Base-by-base conservation (phyloP, 2,888 invertebrate species). In the Gibbula magus region DNA sequence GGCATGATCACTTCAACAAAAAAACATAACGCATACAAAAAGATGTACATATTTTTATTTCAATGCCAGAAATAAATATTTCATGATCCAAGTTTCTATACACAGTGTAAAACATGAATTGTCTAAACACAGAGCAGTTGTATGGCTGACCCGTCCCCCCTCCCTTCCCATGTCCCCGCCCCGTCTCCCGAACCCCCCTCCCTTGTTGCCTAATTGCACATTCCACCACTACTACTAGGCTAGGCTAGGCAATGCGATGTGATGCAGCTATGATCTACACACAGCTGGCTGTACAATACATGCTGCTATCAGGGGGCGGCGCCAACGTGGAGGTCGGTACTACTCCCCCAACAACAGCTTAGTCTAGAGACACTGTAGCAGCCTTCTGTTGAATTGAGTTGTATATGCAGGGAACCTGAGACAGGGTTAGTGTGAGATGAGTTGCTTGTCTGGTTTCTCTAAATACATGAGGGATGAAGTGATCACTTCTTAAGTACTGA, bases 11-110 rank as follows among this genome's bases (percentile, higher is more conserved):
- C 25, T 20, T 67, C 16, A 25, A n/a, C 29, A 35, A 18, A 70
- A 52, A 20, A 70, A 70, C 70, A 70, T 20, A 70, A 70, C 70
- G 5, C 32, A 35, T 20, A 35, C 35, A 70, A 70, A 70, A 70
- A 70, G 70, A 70, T 70, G 70, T 70, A 70, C 70, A 70, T 70
- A 39, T 70, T 70, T 45, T 70, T 70, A 70, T 70, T 70, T 70
- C 70, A 70, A 70, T 70, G 70, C 70, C 70, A 70, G 70, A 70
- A 70, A 70, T 70, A 70, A 70, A 70, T 70, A 70, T 70, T 35
- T 70, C 70, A 70, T 70, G 70, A 70, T 70, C 20, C 32, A 70
- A 70, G 70, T 70, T 70, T 70, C 70, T 70, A 70, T 70, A 70
- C 67, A 67, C 70, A 70, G 70, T 70, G 70, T 70, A 70, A 70